phyloP scores from a whole-genome alignment of 2,113 vertebrate genomes.

The Nibea coibor region DNA sequence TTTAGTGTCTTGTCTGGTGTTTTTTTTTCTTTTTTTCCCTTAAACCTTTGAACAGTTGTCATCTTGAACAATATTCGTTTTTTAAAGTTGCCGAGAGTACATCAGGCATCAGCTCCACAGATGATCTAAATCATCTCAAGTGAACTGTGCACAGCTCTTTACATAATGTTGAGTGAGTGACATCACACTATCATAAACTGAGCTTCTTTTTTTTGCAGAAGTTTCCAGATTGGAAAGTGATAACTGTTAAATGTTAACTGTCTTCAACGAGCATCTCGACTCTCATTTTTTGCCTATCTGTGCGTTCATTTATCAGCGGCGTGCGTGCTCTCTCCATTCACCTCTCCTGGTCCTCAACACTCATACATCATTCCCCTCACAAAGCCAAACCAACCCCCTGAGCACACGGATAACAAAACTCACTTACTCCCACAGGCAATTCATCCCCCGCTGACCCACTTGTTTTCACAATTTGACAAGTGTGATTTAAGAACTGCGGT shows the following conservation, averaged over 20 bases:
- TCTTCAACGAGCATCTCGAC: not conserved
- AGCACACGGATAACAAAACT: slow-evolving; percentile 67
- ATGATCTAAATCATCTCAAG: slow-evolving; percentile 12
- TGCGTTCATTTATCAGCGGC: slow-evolving; percentile 38
- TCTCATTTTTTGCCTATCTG: slow-evolving; percentile 4
- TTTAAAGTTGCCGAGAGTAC: not conserved
- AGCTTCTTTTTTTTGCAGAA: not conserved
- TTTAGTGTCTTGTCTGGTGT: not conserved
- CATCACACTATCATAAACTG: not conserved
- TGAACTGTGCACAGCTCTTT: slow-evolving; percentile 6
- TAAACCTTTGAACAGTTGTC: not conserved
- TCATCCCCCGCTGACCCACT: slow-evolving; percentile 63
- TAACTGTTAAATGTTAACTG: slow-evolving; percentile 18
- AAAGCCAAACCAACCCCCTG: slow-evolving; percentile 52
- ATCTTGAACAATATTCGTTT: not conserved
- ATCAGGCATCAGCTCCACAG: not conserved
- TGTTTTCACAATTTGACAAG: slow-evolving; percentile 71
- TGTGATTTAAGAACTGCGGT: slow-evolving; percentile 72
- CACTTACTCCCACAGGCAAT: slow-evolving; percentile 62
- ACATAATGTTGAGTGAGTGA: not conserved
- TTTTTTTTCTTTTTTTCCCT: slow-evolving; percentile 8
- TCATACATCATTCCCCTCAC: slow-evolving; percentile 68
- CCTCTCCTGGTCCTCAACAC: slow-evolving; percentile 34
- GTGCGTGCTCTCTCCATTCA: slow-evolving; percentile 46
- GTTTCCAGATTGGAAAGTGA: not conserved